A percentile compares a stretch with the other conserved stretches of the same genome.
Evolutionary conservation across 1,140 invertebrate species (phyloP).

Genomic region (Tetramorium parvispinum): DNA sequence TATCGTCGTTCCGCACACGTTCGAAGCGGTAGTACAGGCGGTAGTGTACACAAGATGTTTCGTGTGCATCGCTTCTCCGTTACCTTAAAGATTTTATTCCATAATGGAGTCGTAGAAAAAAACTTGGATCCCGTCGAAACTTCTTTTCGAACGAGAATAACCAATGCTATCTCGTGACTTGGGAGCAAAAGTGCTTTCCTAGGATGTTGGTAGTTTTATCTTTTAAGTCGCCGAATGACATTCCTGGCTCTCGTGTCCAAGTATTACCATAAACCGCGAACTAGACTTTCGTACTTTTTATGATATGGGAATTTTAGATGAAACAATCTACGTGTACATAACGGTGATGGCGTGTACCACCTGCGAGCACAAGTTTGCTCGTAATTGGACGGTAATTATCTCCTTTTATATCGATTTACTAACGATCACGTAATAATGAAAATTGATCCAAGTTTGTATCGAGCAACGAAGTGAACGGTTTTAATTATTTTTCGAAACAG

Average conservation of each 20-base stretch:
- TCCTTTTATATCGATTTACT: not conserved
- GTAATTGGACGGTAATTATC: not conserved
- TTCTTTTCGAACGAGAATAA: conserved; percentile 34
- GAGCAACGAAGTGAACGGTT: conserved; percentile 37
- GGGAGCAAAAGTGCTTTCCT: conserved; percentile 8
- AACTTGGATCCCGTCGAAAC: conserved; percentile 39
- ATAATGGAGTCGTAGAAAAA: not conserved
- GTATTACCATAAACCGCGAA: conserved; percentile 35
- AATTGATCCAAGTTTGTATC: conserved; percentile 13
- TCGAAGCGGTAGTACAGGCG: not conserved
- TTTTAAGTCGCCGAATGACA: conserved; percentile 28
- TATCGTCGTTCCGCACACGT: conserved; percentile 17
- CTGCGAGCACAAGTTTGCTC: not conserved
- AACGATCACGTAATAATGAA: not conserved
- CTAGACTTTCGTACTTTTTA: conserved; percentile 12
- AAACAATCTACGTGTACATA: not conserved
- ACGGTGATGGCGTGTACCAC: not conserved
- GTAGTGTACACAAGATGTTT: not conserved
- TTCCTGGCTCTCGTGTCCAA: not conserved
- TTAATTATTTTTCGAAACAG: conserved; percentile 68
- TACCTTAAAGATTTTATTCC: conserved; percentile 37
- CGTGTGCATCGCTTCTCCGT: conserved; percentile 1
- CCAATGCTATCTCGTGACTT: conserved; percentile 48
- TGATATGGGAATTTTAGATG: not conserved
- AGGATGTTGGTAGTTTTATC: conserved; percentile 34